phyloP scores from a whole-genome alignment of 2,797 vertebrate species.

The Pipistrellus pipistrellus region DNA sequence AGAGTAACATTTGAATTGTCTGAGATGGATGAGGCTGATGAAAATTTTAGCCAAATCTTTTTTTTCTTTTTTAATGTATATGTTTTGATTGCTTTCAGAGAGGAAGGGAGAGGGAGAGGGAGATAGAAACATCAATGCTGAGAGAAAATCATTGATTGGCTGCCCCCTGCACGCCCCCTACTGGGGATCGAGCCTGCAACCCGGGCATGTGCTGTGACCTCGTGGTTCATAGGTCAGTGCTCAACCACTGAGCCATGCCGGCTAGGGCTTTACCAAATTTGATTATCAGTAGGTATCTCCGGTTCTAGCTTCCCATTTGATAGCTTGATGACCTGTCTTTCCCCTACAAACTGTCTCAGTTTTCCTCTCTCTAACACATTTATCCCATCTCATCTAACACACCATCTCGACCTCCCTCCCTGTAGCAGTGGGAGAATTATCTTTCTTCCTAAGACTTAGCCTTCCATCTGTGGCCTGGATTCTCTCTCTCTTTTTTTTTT shows the following conservation, averaged over 20 bases:
- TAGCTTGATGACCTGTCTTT: background rate
- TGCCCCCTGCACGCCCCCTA: too few species aligned
- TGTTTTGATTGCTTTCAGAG: too few species aligned
- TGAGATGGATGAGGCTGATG: background rate
- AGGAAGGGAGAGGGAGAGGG: too few species aligned
- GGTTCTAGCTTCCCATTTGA: background rate
- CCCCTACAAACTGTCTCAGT: background rate
- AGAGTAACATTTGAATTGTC: constrained; percentile 7
- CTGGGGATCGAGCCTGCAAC: too few species aligned
- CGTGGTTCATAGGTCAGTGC: too few species aligned
- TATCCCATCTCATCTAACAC: background rate
- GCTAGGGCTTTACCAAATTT: background rate
- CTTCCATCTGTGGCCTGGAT: background rate
- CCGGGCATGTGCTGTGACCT: too few species aligned
- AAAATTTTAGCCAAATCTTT: background rate
- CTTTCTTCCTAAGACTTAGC: background rate
- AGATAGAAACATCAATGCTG: too few species aligned
- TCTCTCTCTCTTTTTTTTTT: background rate
- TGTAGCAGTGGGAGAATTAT: background rate
- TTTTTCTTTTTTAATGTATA: too few species aligned
- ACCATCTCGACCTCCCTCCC: background rate
- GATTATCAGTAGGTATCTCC: background rate
- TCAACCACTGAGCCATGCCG: too few species aligned
- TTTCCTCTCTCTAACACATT: background rate
- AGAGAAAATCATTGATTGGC: too few species aligned